Base-by-base conservation (phyloP, 2,113 vertebrate genomes). In the Phycodurus eques region DNA sequence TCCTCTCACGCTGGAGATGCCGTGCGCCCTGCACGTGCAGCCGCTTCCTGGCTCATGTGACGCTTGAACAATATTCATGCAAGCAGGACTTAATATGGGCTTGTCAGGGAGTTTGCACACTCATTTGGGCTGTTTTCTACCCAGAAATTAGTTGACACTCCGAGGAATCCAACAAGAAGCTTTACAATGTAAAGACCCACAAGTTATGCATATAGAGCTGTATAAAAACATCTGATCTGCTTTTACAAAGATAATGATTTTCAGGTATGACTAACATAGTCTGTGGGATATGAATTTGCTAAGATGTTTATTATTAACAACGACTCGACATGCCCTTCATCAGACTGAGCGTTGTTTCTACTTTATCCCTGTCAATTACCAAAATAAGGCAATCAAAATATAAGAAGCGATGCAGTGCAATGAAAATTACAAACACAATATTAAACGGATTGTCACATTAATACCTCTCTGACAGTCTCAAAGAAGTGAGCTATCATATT, bases 1-100 rank as follows among this genome's bases (percentile, higher is more conserved):
- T 78, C 83, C 82, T 83, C 79, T 67, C 53, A 72, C 44, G 27
- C 71, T 61, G 46, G 46, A 51, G 65, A 68, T 75, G 67, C 77
- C 79, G 80, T 84, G 84, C 70, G 57, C 80, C 4, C 71, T 19
- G 89, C 90, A 91, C 88, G 88, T 91, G 90, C 80, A 70, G 81
- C 39, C 49, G 31, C 73, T 66, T 64, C 74, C 57, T 87, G 80
- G 68, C 88, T 88, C 87, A 87, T 91, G 89, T 92, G 90, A 88
- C 66, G 73, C 79, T 71, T 86, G 74, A 83, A 74, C 74, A 82
- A 83, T 80, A 82, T 83, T 77, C 70, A 86, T 57, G 76, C 80
- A 67, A 65, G 79, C 76, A 76, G 65, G 64, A 74, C 76, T 73
- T 76, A 60, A 80, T 69, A 13, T 14, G 60, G 31, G 35, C 53